phyloP scores from a whole-genome alignment of 2,888 invertebrate genomes.

The Proisotoma minuta region DNA sequence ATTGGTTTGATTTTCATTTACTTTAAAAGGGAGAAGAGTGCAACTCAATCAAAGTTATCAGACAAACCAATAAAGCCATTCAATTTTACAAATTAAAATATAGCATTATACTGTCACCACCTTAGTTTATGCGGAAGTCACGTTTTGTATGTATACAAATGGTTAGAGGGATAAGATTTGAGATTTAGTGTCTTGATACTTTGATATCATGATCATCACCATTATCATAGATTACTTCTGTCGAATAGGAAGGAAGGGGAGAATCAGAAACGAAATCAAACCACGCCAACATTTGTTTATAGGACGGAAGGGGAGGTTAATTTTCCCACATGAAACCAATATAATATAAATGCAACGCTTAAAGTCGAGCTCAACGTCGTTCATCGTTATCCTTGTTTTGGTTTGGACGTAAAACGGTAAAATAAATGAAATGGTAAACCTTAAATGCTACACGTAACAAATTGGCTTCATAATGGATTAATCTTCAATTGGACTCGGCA shows the following conservation, averaged over 20 bases:
- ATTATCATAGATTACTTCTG: constrained; percentile 5
- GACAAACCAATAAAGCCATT: too few species aligned
- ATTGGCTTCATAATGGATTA: constrained; percentile 45
- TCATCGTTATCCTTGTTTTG: constrained; percentile 3
- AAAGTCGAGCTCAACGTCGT: not conserved
- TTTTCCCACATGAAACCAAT: constrained; percentile 8
- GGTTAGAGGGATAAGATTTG: not conserved
- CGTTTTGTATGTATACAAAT: not conserved
- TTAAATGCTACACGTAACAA: constrained; percentile 26
- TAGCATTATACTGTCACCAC: not conserved
- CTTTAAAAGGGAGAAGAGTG: too few species aligned
- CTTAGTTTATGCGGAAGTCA: not conserved
- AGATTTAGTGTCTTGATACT: not conserved
- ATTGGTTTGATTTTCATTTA: too few species aligned
- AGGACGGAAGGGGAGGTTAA: constrained; percentile 12
- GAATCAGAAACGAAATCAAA: constrained; percentile 1
- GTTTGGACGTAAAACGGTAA: constrained; percentile 5
- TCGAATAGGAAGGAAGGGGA: not conserved
- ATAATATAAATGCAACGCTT: not conserved
- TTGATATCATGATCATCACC: constrained; percentile 3
- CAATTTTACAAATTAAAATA: constrained; percentile 5
- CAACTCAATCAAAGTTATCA: too few species aligned
- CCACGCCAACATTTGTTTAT: constrained; percentile 3
- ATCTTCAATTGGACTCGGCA: constrained; percentile 40
- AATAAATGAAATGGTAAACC: constrained; percentile 18